Conservation (phyloP, 2,888 invertebrate genomes). For the Parasteatoda lunata region DNA sequence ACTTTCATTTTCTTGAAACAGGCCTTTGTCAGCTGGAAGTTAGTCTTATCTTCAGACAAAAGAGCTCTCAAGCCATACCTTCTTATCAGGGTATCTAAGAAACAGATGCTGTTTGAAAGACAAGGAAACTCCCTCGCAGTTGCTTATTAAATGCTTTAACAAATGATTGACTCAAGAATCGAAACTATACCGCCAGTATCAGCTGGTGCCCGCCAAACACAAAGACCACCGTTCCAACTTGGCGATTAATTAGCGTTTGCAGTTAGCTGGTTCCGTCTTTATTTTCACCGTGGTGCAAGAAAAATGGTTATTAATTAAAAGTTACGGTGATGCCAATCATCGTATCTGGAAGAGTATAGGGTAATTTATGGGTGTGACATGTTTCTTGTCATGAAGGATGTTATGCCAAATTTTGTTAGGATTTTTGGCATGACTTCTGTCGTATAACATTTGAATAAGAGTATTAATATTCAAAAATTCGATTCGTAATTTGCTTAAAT, state of each 20-base stretch:
- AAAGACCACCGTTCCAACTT: slow-evolving; percentile 1
- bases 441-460: too few relatives aligned
- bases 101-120: neutral
- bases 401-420: too few relatives aligned
- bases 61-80: neutral
- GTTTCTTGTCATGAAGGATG: neutral
- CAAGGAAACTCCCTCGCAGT: slow-evolving; percentile 3
- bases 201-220: neutral
- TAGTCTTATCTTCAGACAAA: neutral
- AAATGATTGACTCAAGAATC: slow-evolving; percentile 33
- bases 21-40: too few relatives aligned
- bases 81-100: neutral
- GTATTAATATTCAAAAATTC: too few relatives aligned
- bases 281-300: slow-evolving; percentile 51
- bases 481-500: too few relatives aligned
- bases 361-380: slow-evolving; percentile 3
- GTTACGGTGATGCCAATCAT: slow-evolving; percentile 5
- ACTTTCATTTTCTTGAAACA: too few relatives aligned
- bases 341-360: neutral
- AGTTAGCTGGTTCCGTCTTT: slow-evolving; percentile 16
- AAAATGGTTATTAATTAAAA: slow-evolving; percentile 64
- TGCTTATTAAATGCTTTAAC: slow-evolving; percentile 35
- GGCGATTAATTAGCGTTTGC: slow-evolving; percentile 50
- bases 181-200: slow-evolving; percentile 2
- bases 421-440: too few relatives aligned